Evolutionary conservation across 2,797 vertebrate species (phyloP).

Genomic region (Squalus acanthias): DNA sequence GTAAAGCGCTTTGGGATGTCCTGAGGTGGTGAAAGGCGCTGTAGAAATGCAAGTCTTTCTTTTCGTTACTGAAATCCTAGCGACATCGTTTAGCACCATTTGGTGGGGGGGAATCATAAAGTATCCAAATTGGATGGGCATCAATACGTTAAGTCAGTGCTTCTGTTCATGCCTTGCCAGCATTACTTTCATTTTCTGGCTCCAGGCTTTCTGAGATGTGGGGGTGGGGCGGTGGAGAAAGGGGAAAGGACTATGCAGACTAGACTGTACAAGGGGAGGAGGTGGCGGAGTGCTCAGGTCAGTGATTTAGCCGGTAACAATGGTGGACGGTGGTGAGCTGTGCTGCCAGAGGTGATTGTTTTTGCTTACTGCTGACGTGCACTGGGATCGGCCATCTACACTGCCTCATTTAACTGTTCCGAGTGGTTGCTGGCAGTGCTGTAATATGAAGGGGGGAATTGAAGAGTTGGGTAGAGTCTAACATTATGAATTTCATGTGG

Average conservation of each 20-base stretch:
- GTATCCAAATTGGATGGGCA: too few species aligned
- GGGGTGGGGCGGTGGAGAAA: background rate
- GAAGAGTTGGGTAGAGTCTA: background rate
- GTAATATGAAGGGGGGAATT: background rate
- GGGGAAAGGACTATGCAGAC: background rate
- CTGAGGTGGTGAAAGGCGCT: too few species aligned
- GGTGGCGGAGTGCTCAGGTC: background rate
- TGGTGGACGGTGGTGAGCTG: background rate
- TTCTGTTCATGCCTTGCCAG: too few species aligned
- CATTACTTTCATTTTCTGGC: too few species aligned
- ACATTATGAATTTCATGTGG: background rate
- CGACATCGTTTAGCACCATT: background rate
- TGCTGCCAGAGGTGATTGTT: background rate
- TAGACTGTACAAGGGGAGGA: too few species aligned
- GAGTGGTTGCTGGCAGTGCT: background rate
- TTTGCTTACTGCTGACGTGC: background rate
- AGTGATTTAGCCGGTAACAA: background rate
- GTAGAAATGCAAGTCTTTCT: too few species aligned
- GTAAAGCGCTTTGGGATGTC: too few species aligned
- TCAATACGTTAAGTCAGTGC: too few species aligned
- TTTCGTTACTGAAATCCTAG: background rate
- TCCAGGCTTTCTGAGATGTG: background rate
- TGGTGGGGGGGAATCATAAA: too few species aligned
- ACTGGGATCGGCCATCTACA: background rate
- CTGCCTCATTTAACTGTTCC: background rate